Percentiles rank a stretch among this genome's conserved stretches.
These are phyloP conservation scores for Pollachius pollachius DNA, from an alignment of 2,113 vertebrate genomes.

Conservation along the genomic window DNA sequence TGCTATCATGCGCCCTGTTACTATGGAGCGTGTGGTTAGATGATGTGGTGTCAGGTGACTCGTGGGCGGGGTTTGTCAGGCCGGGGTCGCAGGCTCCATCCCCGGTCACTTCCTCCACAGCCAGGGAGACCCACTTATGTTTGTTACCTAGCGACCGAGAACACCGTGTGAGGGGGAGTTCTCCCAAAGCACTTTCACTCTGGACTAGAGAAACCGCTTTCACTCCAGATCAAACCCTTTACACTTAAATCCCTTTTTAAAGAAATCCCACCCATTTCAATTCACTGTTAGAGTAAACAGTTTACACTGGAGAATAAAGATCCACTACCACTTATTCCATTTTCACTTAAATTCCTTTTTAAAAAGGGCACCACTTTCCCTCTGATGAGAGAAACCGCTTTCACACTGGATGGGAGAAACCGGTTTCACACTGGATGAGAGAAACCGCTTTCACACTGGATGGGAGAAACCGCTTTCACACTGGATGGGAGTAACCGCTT, in stretches of 20 bases:
- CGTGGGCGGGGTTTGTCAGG: constrained; percentile 68
- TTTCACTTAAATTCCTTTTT: too few relatives aligned
- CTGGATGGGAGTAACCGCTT: not conserved
- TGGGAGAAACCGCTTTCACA: not conserved
- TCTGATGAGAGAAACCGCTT: not conserved
- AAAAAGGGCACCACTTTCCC: too few relatives aligned
- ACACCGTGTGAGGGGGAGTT: constrained; percentile 48
- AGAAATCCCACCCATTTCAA: too few relatives aligned
- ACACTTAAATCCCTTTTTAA: too few relatives aligned
- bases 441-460: not conserved
- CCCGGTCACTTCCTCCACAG: constrained; percentile 78
- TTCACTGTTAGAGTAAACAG: too few relatives aligned
- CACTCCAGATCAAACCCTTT: not conserved
- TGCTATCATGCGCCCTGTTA: constrained; percentile 76
- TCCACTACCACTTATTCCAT: too few relatives aligned
- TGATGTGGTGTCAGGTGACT: constrained; percentile 62
- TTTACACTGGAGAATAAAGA: too few relatives aligned
- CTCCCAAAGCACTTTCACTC: not conserved
- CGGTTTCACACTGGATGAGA: not conserved
- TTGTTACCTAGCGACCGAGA: constrained; percentile 81
- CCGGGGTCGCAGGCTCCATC: constrained; percentile 72
- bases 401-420: not conserved
- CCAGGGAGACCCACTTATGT: constrained; percentile 89
- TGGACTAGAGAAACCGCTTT: not conserved
- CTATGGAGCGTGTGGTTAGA: constrained; percentile 73